Percentiles rank a stretch among this genome's conserved stretches.
phyloP scores from a whole-genome alignment of 2,797 vertebrate genomes.

The Thunnus albacares region DNA sequence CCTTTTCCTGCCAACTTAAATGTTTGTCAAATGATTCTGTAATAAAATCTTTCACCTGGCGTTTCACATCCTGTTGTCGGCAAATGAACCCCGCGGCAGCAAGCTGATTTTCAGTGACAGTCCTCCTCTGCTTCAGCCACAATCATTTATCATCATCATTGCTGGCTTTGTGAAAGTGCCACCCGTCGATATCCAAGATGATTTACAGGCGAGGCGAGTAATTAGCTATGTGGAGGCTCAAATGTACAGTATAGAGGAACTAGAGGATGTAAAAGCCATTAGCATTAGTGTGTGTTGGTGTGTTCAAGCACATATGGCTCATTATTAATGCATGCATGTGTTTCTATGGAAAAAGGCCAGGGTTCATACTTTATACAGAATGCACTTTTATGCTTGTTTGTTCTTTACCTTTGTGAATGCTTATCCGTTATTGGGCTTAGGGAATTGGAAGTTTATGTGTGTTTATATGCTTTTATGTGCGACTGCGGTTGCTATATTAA shows the following conservation, averaged over 20 bases:
- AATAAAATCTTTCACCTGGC: constrained; percentile 23
- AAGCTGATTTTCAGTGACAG: constrained; percentile 6
- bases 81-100: background rate
- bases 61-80: constrained; percentile 16
- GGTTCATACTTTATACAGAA: background rate
- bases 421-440: background rate
- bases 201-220: constrained; percentile 18
- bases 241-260: constrained; percentile 15
- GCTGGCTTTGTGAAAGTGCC: constrained; percentile 4
- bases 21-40: constrained; percentile 8
- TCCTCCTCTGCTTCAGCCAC: background rate
- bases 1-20: background rate
- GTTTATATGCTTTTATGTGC: background rate
- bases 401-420: background rate
- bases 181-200: background rate
- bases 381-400: background rate
- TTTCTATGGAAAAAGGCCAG: constrained; percentile 16
- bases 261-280: constrained; percentile 1
- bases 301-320: constrained; percentile 41
- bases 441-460: background rate
- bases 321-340: constrained; percentile 54
- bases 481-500: background rate
- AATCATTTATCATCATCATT: constrained; percentile 28
- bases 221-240: constrained; percentile 31
- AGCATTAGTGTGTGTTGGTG: constrained; percentile 10